Conservation (phyloP, 2,113 vertebrate genomes). For the Cheirogaleus medius region DNA sequence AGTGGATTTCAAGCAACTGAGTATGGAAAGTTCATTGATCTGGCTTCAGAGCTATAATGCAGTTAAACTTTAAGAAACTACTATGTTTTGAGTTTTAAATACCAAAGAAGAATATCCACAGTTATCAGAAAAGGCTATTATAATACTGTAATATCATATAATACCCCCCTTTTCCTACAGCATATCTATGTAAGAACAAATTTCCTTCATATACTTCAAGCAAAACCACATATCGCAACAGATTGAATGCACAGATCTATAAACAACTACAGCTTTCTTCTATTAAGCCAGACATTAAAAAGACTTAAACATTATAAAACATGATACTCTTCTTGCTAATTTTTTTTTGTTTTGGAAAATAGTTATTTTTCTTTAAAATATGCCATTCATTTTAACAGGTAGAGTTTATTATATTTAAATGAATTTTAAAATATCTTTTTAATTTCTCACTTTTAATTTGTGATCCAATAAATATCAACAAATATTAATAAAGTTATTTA, state of each 20-base stretch:
- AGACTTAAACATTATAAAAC: background rate
- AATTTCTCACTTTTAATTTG: background rate
- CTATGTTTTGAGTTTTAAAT: background rate
- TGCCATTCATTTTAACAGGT: background rate
- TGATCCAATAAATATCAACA: background rate
- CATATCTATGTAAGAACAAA: background rate
- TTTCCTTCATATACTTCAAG: background rate
- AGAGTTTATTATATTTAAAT: background rate
- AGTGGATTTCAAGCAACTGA: background rate
- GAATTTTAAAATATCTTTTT: background rate
- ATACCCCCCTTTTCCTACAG: background rate
- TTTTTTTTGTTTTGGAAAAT: background rate
- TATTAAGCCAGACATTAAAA: background rate
- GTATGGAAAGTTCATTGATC: background rate
- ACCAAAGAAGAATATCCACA: background rate
- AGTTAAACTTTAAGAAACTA: background rate
- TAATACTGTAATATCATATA: background rate
- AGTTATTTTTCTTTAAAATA: conserved; percentile 18
- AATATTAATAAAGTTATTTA: background rate
- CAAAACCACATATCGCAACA: background rate
- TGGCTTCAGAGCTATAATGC: background rate
- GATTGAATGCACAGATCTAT: background rate
- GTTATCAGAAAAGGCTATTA: background rate
- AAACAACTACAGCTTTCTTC: background rate
- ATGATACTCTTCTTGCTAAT: background rate